Evolutionary conservation across 2,797 vertebrate genomes (phyloP).

Genomic region (Sciurus carolinensis): DNA sequence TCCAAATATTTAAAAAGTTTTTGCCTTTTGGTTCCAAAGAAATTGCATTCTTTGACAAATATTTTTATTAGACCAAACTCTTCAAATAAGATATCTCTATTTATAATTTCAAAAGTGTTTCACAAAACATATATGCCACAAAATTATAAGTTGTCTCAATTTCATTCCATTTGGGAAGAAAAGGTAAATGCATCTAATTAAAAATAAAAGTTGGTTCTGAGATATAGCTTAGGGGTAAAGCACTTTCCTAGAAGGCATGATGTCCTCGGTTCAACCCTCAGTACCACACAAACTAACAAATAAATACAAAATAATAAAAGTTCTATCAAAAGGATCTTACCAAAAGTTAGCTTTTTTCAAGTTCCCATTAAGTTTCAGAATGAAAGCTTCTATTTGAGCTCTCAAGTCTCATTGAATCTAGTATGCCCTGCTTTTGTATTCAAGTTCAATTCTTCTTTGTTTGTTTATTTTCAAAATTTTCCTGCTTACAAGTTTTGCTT

Average conservation of each 20-base stretch:
- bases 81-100: conserved; percentile 22
- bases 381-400: not conserved
- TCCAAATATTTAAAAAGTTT: not conserved
- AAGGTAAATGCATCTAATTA: conserved; percentile 30
- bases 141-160: not conserved
- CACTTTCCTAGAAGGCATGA: not conserved
- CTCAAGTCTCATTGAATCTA: not conserved
- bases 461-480: not conserved
- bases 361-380: not conserved
- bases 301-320: not conserved
- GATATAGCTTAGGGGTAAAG: not conserved
- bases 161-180: conserved; percentile 14
- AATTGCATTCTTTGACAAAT: not conserved
- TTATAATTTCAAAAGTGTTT: not conserved
- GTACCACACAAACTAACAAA: not conserved
- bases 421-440: not conserved
- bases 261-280: not conserved
- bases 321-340: not conserved
- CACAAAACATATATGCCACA: not conserved
- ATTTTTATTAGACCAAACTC: not conserved
- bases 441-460: not conserved
- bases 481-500: not conserved
- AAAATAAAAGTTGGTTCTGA: not conserved
- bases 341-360: not conserved
- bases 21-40: conserved; percentile 14